Conservation (phyloP, 35 echinoderm and acorn worm genomes). For the Apostichopus californicus region DNA sequence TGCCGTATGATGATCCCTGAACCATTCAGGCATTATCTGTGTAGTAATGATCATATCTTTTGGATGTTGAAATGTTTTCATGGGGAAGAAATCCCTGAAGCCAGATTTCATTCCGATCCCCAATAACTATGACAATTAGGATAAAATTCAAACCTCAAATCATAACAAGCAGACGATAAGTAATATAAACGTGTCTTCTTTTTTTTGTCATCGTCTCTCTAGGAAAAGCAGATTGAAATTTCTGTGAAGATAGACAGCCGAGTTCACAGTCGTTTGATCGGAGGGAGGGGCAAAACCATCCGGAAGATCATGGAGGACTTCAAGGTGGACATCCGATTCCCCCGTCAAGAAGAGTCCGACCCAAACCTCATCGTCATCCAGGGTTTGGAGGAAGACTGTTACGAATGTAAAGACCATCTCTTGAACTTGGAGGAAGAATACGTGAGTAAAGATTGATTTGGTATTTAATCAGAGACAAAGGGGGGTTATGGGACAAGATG, state of each 20-base stretch:
- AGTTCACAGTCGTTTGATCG: constrained; percentile 89
- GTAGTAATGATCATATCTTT: too few relatives aligned
- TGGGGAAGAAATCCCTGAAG: too few relatives aligned
- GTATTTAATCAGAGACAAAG: too few relatives aligned
- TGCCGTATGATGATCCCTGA: too few relatives aligned
- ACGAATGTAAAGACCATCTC: constrained; percentile 83
- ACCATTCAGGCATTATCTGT: too few relatives aligned
- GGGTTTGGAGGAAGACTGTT: constrained; percentile 72
- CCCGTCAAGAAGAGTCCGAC: constrained; percentile 63
- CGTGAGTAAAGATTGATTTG: constrained; percentile 61
- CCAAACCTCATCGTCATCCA: constrained; percentile 80
- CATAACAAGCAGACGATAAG: too few relatives aligned
- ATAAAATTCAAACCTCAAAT: too few relatives aligned
- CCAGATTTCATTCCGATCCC: too few relatives aligned
- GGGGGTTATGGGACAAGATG: too few relatives aligned
- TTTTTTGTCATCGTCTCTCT: not conserved
- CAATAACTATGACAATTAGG: too few relatives aligned
- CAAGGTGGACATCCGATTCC: constrained; percentile 97
- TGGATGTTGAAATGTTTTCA: too few relatives aligned
- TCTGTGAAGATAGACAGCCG: constrained; percentile 76
- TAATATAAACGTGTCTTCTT: not conserved
- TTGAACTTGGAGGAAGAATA: constrained; percentile 89
- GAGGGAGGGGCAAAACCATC: constrained; percentile 77
- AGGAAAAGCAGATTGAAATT: constrained; percentile 81
- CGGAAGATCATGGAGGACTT: constrained; percentile 89